A percentile compares a stretch with the other conserved stretches of the same genome.
Evolutionary conservation across 2,797 vertebrate species (phyloP).

Genomic region (Sparus aurata): DNA sequence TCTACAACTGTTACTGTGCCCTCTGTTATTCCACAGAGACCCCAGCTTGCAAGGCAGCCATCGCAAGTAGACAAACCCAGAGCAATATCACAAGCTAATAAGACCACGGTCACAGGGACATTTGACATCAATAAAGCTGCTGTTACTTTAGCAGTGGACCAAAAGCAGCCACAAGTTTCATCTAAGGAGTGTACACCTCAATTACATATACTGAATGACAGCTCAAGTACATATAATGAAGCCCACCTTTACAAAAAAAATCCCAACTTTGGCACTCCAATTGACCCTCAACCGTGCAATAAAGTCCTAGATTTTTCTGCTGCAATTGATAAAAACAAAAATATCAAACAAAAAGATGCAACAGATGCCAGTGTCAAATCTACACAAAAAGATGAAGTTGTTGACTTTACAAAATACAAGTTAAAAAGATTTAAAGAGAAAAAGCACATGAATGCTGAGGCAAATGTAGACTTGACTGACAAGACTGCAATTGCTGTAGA

Average conservation of each 20-base stretch:
- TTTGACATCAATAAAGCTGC: conserved; percentile 26
- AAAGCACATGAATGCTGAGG: conserved; percentile 33
- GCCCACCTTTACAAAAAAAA: conserved; percentile 72
- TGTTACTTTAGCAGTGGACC: conserved; percentile 8
- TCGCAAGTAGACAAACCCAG: conserved; percentile 66
- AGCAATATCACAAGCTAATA: conserved; percentile 49
- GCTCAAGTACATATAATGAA: conserved; percentile 54
- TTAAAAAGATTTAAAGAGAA: conserved; percentile 76
- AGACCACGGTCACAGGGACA: conserved; percentile 8
- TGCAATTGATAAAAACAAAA: conserved; percentile 50
- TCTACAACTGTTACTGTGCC: conserved; percentile 40
- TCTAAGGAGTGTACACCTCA: conserved; percentile 54
- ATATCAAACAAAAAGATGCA: conserved; percentile 39
- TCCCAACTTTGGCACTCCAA: conserved; percentile 32
- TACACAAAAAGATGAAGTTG: conserved; percentile 50
- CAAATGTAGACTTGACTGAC: conserved; percentile 24
- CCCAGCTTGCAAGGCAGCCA: conserved; percentile 71
- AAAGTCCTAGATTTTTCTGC: conserved; percentile 84
- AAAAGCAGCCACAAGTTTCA: conserved; percentile 46
- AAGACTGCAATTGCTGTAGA: conserved; percentile 64
- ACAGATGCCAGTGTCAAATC: neutral
- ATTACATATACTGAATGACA: conserved; percentile 76
- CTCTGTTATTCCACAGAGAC: conserved; percentile 60
- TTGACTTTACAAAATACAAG: conserved; percentile 84
- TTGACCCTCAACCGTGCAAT: conserved; percentile 53